A percentile compares a stretch with the other conserved stretches of the same genome.
These are phyloP conservation scores for Calameuta idolon DNA, from an alignment of 2,888 invertebrate genomes.

Conservation along the genomic window DNA sequence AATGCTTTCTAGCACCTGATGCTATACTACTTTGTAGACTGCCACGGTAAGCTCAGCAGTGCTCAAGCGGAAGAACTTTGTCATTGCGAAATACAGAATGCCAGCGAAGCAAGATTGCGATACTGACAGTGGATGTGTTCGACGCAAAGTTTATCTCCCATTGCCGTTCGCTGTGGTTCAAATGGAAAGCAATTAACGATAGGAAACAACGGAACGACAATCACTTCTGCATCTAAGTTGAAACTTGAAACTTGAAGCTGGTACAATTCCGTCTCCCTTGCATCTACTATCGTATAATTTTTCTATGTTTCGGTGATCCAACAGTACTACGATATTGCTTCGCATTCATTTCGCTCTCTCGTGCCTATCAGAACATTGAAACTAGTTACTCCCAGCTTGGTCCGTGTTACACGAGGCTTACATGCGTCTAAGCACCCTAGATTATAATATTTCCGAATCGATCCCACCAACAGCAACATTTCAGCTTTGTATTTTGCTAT, in stretches of 20 bases:
- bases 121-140: not conserved
- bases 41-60: not conserved
- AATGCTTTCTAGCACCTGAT: not conserved
- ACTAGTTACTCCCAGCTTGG: not conserved
- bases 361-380: not conserved
- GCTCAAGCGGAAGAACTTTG: not conserved
- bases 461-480: constrained; percentile 35
- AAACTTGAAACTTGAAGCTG: not conserved
- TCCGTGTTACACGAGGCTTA: not conserved
- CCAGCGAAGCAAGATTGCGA: not conserved
- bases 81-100: not conserved
- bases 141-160: not conserved
- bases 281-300: not conserved
- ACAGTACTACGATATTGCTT: constrained; percentile 1
- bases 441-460: constrained; percentile 43
- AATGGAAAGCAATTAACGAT: not conserved
- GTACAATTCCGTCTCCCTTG: not conserved
- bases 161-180: not conserved
- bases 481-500: not conserved
- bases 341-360: not conserved
- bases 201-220: not conserved
- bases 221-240: not conserved
- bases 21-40: not conserved
- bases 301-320: not conserved
- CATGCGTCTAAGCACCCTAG: not conserved